Conservation (phyloP, 2,113 vertebrate species). For the Pelecanoides urinatrix region DNA sequence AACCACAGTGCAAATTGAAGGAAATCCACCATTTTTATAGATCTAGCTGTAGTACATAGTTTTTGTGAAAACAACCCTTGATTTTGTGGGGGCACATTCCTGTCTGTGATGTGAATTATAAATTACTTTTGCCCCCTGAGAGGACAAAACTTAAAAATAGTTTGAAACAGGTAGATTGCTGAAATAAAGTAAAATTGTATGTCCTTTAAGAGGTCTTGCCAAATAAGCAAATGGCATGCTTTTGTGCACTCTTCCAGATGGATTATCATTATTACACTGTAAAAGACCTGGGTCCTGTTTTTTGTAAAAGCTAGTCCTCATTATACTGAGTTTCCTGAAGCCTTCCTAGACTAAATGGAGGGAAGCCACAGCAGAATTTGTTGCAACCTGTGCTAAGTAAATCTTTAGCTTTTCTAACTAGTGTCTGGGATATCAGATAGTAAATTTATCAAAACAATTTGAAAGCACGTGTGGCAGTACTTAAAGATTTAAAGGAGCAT, state of each 20-base stretch:
- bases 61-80: neutral
- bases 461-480: neutral
- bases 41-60: accelerated
- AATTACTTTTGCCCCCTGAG: neutral
- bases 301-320: neutral
- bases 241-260: neutral
- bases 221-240: neutral
- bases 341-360: neutral
- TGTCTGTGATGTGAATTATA: neutral
- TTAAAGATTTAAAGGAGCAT: neutral
- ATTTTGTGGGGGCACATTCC: neutral
- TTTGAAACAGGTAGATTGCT: neutral
- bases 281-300: neutral
- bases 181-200: neutral
- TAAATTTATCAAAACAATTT: neutral
- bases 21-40: neutral
- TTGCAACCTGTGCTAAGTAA: neutral
- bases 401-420: neutral
- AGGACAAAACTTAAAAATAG: neutral
- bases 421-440: neutral
- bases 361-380: neutral
- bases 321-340: neutral
- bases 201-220: neutral
- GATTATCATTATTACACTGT: neutral
- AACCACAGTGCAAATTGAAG: neutral